Conservation (phyloP, 2,888 invertebrate genomes). For the Melinaea marsaeus region DNA sequence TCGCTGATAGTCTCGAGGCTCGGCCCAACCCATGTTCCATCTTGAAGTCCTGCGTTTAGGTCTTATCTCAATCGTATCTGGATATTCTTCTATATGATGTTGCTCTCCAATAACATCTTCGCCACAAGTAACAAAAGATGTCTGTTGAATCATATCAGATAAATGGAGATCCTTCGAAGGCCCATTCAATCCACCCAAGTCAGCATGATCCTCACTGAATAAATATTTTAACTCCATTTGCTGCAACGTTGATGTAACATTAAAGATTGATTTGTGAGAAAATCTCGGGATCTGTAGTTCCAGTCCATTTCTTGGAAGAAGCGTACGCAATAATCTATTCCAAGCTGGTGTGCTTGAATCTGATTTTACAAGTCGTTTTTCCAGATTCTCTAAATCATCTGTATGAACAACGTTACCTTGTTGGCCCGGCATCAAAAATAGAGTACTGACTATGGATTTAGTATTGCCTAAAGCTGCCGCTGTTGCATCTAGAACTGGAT, state of each 20-base stretch:
- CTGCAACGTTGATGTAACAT: conserved; percentile 86
- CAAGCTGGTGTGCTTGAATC: conserved; percentile 83
- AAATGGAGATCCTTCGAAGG: conserved; percentile 86
- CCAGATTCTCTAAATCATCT: conserved; percentile 86
- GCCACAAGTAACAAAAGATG: conserved; percentile 90
- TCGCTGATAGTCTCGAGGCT: conserved; percentile 81
- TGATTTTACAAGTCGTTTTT: conserved; percentile 82
- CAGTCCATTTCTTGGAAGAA: conserved; percentile 85
- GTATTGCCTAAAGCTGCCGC: conserved; percentile 86
- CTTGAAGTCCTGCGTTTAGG: conserved; percentile 63
- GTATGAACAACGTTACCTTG: conserved; percentile 88
- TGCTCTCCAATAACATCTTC: conserved; percentile 84
- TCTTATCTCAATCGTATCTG: conserved; percentile 78
- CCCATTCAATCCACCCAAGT: conserved; percentile 89
- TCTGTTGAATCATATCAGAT: conserved; percentile 90
- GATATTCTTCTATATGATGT: conserved; percentile 90
- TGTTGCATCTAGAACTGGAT: conserved; percentile 89
- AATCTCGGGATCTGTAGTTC: conserved; percentile 92
- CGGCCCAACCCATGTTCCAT: conserved; percentile 72
- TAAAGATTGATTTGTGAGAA: conserved; percentile 88
- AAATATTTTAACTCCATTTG: conserved; percentile 89
- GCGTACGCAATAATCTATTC: conserved; percentile 84
- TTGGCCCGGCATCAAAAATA: conserved; percentile 91
- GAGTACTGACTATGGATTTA: conserved; percentile 84
- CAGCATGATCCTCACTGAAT: conserved; percentile 86